Conservation (phyloP, 2,888 invertebrate genomes). For the Machimus rusticus region DNA sequence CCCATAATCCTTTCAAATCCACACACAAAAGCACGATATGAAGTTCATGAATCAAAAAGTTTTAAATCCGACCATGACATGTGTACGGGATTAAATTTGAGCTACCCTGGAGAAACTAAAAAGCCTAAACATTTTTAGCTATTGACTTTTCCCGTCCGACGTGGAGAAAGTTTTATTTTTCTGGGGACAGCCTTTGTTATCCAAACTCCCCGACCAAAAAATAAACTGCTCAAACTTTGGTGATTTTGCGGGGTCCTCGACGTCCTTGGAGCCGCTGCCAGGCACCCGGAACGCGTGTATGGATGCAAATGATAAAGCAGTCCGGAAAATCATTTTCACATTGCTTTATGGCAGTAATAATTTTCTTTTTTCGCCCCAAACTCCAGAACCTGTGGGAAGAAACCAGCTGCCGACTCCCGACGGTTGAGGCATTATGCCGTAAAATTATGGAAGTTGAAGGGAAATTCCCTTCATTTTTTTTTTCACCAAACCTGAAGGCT, state of each 20-base stretch:
- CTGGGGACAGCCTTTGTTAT: background rate
- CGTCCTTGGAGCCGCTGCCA: background rate
- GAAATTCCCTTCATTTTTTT: background rate
- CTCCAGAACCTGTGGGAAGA: background rate
- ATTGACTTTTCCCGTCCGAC: conserved; percentile 2
- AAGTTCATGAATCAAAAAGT: conserved; percentile 37
- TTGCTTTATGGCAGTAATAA: conserved; percentile 12
- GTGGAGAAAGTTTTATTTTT: conserved; percentile 4
- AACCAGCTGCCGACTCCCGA: background rate
- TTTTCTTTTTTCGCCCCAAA: background rate
- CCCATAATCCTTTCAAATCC: background rate
- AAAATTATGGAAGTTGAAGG: background rate
- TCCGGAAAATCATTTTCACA: conserved; percentile 21
- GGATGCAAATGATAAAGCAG: conserved; percentile 22
- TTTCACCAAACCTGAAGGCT: background rate
- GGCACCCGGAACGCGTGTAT: background rate
- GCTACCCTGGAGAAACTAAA: conserved; percentile 11
- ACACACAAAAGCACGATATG: background rate
- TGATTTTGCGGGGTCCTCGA: conserved; percentile 1
- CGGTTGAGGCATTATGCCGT: background rate
- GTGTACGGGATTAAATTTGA: conserved; percentile 32
- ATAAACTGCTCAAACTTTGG: conserved; percentile 18
- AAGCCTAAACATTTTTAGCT: conserved; percentile 15
- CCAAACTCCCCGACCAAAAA: conserved; percentile 2
- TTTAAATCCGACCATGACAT: conserved; percentile 28